Evolutionary conservation across 2,113 vertebrate genomes (phyloP).

Genomic region (Chaetops frenatus): DNA sequence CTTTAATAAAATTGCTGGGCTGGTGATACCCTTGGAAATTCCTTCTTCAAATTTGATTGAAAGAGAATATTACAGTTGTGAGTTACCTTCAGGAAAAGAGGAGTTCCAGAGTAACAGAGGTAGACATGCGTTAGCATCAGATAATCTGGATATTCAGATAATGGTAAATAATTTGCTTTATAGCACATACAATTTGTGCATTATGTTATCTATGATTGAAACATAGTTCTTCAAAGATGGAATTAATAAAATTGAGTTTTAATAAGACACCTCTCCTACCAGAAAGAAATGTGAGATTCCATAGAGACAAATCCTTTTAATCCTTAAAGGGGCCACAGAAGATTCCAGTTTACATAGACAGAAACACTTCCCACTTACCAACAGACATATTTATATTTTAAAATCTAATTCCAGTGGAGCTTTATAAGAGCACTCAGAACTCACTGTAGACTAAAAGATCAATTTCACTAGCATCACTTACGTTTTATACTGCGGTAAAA

Average conservation of each 20-base stretch:
- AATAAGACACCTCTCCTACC: not conserved
- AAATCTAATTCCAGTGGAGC: not conserved
- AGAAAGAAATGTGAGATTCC: not conserved
- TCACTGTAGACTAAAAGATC: not conserved
- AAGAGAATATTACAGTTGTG: not conserved
- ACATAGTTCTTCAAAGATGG: not conserved
- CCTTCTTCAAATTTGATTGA: not conserved
- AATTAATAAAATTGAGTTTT: not conserved
- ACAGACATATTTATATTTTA: not conserved
- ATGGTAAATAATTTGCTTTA: not conserved
- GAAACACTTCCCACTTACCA: not conserved
- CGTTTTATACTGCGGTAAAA: not conserved
- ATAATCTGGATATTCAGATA: not conserved
- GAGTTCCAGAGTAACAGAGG: not conserved
- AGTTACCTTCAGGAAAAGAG: not conserved
- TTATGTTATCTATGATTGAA: not conserved
- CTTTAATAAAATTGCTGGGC: not conserved
- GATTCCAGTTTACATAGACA: not conserved
- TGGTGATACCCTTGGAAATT: not conserved
- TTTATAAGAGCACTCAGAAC: not conserved
- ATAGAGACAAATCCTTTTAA: not conserved
- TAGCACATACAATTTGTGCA: not conserved
- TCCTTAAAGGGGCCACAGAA: not conserved
- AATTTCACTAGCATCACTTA: not conserved
- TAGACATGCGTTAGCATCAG: not conserved